These are phyloP conservation scores for Noturus placidus DNA, from an alignment of 2,113 vertebrate genomes.

Conservation along the genomic window DNA sequence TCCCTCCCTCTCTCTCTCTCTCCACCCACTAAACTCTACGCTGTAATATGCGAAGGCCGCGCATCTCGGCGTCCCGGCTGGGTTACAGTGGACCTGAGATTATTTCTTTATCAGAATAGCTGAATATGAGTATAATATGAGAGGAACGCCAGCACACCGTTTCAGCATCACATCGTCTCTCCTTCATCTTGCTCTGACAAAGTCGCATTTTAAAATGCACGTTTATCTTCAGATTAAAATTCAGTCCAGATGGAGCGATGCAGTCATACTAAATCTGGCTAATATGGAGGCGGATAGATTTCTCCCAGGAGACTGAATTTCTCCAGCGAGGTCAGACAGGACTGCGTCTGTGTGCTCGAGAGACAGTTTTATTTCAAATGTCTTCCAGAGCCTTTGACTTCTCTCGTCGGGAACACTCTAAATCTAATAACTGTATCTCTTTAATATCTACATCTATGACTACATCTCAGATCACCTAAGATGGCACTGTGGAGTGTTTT, in stretches of 20 bases:
- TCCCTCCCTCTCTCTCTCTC: slow-evolving; percentile 11
- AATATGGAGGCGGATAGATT: slow-evolving; percentile 22
- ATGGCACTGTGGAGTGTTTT: no score
- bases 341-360: slow-evolving; percentile 10
- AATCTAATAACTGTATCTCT: no score
- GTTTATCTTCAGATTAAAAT: slow-evolving; percentile 14
- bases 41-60: slow-evolving; percentile 14
- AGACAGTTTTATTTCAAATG: slow-evolving; percentile 9
- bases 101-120: neutral
- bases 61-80: neutral
- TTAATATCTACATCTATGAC: no score
- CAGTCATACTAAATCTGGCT: slow-evolving; percentile 20
- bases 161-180: neutral
- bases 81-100: neutral
- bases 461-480: no score
- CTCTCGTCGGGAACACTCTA: neutral
- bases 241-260: slow-evolving; percentile 33
- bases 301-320: slow-evolving; percentile 31
- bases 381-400: neutral
- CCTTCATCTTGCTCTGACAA: neutral
- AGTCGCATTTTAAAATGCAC: neutral
- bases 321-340: slow-evolving; percentile 38
- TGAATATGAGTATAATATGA: neutral
- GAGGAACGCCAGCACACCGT: neutral
- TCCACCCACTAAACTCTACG: slow-evolving; percentile 43